Evolutionary conservation across 2,888 invertebrate species (phyloP).

Genomic region (Xanthia togata): DNA sequence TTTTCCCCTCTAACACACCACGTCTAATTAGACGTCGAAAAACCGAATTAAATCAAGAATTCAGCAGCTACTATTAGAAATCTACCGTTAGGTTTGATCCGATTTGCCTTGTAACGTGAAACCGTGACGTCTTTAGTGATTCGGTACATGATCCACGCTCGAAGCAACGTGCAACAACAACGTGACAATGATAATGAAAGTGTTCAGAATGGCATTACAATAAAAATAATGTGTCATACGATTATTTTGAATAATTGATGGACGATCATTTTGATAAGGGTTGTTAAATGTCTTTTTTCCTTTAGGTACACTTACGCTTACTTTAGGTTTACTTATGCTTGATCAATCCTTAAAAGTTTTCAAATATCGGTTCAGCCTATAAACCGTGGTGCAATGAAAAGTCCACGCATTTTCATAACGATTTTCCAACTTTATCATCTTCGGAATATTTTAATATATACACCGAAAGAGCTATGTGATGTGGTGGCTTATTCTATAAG

Average conservation of each 20-base stretch:
- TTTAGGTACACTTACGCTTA: too few relatives aligned
- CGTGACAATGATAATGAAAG: conserved; percentile 48
- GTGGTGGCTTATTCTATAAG: not conserved
- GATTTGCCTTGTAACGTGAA: conserved; percentile 19
- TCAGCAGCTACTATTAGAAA: not conserved
- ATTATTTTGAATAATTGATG: conserved; percentile 36
- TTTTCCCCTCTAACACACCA: too few relatives aligned
- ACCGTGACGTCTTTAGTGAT: conserved; percentile 31
- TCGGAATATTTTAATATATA: not conserved
- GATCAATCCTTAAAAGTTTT: not conserved
- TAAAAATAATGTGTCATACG: conserved; percentile 34
- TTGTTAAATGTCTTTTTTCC: not conserved
- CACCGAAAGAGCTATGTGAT: not conserved
- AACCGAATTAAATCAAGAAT: conserved; percentile 19
- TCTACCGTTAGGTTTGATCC: conserved; percentile 12
- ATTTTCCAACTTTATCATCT: not conserved
- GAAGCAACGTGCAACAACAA: conserved; percentile 33
- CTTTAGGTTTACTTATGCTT: too few relatives aligned
- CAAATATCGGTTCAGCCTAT: not conserved
- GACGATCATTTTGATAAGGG: conserved; percentile 20
- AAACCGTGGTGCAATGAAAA: not conserved
- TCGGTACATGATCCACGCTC: conserved; percentile 2
- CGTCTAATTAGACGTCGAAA: not conserved
- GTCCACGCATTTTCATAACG: not conserved
- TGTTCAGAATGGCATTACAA: not conserved